These are phyloP conservation scores for Kradibia gibbosae DNA, from an alignment of 1,140 invertebrate species.

Conservation along the genomic window DNA sequence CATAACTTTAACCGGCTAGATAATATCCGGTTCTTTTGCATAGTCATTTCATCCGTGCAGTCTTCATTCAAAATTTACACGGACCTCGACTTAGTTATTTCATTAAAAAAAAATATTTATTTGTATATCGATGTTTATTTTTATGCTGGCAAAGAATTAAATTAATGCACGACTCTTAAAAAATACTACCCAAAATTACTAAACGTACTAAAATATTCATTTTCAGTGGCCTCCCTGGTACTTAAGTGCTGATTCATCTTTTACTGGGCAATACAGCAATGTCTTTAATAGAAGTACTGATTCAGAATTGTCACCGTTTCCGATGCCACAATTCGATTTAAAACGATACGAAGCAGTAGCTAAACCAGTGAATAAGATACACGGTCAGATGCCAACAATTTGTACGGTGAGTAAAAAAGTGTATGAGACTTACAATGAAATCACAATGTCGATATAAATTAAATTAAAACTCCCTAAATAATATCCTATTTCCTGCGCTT, in stretches of 20 bases:
- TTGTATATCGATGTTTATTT: not conserved
- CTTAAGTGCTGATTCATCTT: slow-evolving; percentile 62
- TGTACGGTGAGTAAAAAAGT: slow-evolving; percentile 65
- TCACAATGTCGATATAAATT: slow-evolving; percentile 4
- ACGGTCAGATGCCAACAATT: slow-evolving; percentile 68
- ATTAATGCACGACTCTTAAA: no score
- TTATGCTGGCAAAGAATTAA: not conserved
- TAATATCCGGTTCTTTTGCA: not conserved
- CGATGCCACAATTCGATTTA: slow-evolving; percentile 57
- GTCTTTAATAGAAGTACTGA: slow-evolving; percentile 55
- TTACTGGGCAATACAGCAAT: slow-evolving; percentile 52
- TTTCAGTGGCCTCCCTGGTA: slow-evolving; percentile 68
- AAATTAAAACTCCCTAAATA: slow-evolving; percentile 38
- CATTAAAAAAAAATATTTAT: not conserved
- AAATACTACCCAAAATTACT: no score
- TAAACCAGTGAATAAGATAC: slow-evolving; percentile 60
- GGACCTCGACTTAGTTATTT: not conserved
- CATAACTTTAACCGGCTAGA: slow-evolving; percentile 20
- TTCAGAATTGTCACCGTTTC: slow-evolving; percentile 54
- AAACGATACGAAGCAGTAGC: slow-evolving; percentile 58
- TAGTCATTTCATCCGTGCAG: not conserved
- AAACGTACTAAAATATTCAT: slow-evolving; percentile 38
- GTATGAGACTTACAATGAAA: not conserved
- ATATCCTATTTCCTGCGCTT: slow-evolving; percentile 30
- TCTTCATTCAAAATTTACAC: not conserved